Percentiles rank a stretch among this genome's conserved stretches.
Conservation (phyloP, 2,797 vertebrate species). For the Bradypodion pumilum region DNA sequence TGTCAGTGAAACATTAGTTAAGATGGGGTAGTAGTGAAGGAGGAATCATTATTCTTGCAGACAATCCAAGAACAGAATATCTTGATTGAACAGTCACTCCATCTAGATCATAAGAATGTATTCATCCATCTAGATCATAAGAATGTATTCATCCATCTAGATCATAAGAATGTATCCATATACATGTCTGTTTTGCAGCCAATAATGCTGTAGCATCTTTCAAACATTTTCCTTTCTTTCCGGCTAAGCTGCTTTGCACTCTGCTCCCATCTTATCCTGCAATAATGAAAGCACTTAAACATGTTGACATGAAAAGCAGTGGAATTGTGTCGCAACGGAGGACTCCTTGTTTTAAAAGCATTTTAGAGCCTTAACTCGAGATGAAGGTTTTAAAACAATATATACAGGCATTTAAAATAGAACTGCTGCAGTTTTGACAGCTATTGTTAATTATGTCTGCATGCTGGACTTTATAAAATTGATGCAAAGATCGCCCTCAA, state of each 20-base stretch:
- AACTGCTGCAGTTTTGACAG: neutral
- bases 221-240: conserved; percentile 57
- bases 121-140: neutral
- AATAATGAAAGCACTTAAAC: neutral
- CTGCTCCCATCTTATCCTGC: neutral
- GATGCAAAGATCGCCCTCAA: conserved; percentile 7
- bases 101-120: neutral
- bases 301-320: neutral
- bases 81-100: conserved; percentile 13
- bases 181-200: neutral
- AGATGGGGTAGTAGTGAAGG: conserved; percentile 12
- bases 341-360: conserved; percentile 13
- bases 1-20: neutral
- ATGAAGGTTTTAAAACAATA: neutral
- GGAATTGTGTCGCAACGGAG: neutral
- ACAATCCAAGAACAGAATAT: neutral
- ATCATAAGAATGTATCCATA: no score
- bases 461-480: neutral
- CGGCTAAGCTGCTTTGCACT: conserved; percentile 20
- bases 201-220: neutral
- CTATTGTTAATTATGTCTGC: conserved; percentile 34
- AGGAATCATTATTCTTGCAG: neutral
- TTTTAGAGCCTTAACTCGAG: conserved; percentile 28
- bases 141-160: no score
- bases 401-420: neutral